These are phyloP conservation scores for Acutogordius australiensis DNA, from an alignment of 2,888 invertebrate species.

Conservation along the genomic window DNA sequence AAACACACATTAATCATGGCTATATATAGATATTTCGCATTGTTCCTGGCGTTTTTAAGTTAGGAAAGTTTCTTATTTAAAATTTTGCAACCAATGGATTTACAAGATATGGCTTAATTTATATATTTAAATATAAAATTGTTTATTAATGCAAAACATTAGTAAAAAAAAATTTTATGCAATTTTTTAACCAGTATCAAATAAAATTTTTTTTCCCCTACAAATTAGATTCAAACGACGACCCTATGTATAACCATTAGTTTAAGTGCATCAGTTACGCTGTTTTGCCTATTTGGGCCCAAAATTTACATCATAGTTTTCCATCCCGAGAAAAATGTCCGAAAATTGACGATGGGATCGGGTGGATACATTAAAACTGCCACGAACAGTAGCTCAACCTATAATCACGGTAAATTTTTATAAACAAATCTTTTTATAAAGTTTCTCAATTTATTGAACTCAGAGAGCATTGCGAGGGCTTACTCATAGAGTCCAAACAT, in stretches of 20 bases:
- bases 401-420: constrained; percentile 3
- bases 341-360: constrained; percentile 18
- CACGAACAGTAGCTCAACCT: background rate
- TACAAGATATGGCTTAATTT: no score
- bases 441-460: no score
- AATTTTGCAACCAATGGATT: no score
- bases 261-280: constrained; percentile 37
- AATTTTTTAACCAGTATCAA: background rate
- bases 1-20: no score
- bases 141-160: no score
- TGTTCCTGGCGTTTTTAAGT: no score
- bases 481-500: no score
- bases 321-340: constrained; percentile 41
- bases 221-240: constrained; percentile 37
- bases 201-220: constrained; percentile 6
- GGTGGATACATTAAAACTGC: background rate
- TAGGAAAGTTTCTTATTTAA: no score
- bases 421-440: no score
- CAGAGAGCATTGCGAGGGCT: no score
- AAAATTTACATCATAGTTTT: constrained; percentile 42
- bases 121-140: no score
- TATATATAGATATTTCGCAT: no score
- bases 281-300: constrained; percentile 39
- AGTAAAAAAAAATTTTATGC: background rate
- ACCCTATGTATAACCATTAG: constrained; percentile 39